Evolutionary conservation across 2,113 vertebrate genomes (phyloP), one percentile per base, ranked within the genome.

Genomic region (Cairina moschata): DNA sequence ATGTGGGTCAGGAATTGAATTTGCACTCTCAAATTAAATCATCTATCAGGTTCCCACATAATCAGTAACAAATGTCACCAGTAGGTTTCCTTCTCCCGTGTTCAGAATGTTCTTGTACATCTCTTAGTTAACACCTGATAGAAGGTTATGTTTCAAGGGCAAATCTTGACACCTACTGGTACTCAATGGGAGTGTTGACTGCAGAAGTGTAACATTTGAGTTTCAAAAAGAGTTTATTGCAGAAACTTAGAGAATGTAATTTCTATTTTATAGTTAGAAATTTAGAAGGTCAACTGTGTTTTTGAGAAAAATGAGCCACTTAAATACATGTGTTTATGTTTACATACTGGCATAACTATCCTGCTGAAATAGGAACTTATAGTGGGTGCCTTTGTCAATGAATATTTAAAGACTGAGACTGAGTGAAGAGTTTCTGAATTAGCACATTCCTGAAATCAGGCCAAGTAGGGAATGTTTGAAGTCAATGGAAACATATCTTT

Each of bases 1-100:
- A 92, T 73, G 80, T 29, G 69, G 93, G 90, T 94, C 92, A 96
- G 94, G 48, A 94, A 95, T 81, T 50, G 81, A 97, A 85, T 96
- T 90, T 93, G 66, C 67, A 83, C 71, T 81, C 76, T 83, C 77
- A 75, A 46, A 96, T 83, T 90, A 28, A 46, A 74, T 62, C 59
- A 86, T 85, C 91, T 90, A 87, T 95, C 74, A 95, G 77, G 73
- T 87, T 25, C 29, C 36, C 54, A 88, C 69, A 76, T 25, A 75
- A 78, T 69, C 54, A 59, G 66, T 83, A 81, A 91, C 42, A 81
- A 97, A 90, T 58, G 54, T 83, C 86, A 78, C 58, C 40, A 48
- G 8, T 16, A 77, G 26, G 29, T 63, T 94, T 94, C n/a, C 58
- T 91, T 93, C 59, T 60, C 20, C 60, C 1, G 0, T 42, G 23